Conservation (phyloP, 2,888 invertebrate species). For the Lepidocyrtoides sp. region DNA sequence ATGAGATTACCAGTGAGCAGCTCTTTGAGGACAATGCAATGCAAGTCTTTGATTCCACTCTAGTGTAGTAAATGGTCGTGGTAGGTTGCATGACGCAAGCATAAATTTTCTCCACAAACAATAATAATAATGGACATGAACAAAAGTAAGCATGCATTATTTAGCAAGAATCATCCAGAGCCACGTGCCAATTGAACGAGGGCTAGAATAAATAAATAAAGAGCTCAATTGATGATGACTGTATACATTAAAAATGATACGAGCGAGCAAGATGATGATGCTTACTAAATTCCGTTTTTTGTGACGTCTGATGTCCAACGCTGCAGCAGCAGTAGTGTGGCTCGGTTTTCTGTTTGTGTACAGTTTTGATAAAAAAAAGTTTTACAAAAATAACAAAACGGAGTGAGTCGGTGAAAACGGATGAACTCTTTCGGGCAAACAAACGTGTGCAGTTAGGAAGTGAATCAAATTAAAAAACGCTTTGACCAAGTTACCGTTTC, state of each 20-base stretch:
- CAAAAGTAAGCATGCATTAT: constrained; percentile 67
- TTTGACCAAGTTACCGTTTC: constrained; percentile 36
- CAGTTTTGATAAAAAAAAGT: neutral
- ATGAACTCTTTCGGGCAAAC: neutral
- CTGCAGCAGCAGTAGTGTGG: neutral
- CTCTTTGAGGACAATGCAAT: neutral
- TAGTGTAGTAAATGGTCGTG: constrained; percentile 12
- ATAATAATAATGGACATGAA: constrained; percentile 67
- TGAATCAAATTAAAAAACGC: constrained; percentile 64
- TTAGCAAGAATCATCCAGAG: constrained; percentile 74
- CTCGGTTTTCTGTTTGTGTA: neutral
- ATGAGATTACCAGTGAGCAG: constrained; percentile 1
- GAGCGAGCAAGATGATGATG: constrained; percentile 36
- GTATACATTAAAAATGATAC: constrained; percentile 55
- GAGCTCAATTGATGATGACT: constrained; percentile 74
- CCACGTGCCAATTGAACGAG: constrained; percentile 77
- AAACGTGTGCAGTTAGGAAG: constrained; percentile 33
- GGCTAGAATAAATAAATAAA: constrained; percentile 77
- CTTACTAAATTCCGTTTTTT: constrained; percentile 30
- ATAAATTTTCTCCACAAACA: constrained; percentile 70
- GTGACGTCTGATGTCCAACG: constrained; percentile 34
- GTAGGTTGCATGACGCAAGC: constrained; percentile 73
- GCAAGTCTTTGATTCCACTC: neutral
- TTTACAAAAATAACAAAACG: neutral
- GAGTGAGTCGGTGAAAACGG: constrained; percentile 4